phyloP scores from a whole-genome alignment of 2,888 invertebrate species.

The Sinodicranocentrus sp. region DNA sequence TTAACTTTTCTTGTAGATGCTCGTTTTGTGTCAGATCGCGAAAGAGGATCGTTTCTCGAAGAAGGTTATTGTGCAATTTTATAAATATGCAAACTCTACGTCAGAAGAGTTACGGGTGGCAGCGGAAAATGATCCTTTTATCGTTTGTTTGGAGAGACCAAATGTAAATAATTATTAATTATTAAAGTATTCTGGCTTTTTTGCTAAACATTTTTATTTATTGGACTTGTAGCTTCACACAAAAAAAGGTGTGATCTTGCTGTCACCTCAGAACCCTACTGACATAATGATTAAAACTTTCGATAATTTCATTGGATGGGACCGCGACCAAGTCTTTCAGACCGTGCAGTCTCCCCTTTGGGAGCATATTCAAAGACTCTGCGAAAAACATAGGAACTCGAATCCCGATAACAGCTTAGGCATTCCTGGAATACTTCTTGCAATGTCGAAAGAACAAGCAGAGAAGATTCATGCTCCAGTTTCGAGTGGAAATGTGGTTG shows the following conservation, averaged over 20 bases:
- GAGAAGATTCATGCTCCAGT: neutral
- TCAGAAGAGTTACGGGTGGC: neutral
- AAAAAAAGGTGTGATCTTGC: constrained; percentile 30
- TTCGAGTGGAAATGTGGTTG: neutral
- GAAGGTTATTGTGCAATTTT: constrained; percentile 12
- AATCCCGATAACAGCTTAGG: constrained; percentile 8
- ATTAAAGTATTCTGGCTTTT: neutral
- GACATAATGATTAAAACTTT: constrained; percentile 1
- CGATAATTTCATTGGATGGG: constrained; percentile 35
- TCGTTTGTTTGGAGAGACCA: constrained; percentile 33
- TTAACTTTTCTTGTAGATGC: constrained; percentile 10
- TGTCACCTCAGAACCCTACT: constrained; percentile 23
- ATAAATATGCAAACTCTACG: neutral
- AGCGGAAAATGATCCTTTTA: constrained; percentile 19
- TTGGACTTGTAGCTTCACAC: constrained; percentile 18
- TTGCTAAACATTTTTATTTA: neutral
- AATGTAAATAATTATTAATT: constrained; percentile 29
- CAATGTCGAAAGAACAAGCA: constrained; percentile 35
- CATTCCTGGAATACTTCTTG: constrained; percentile 29
- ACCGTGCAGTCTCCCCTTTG: constrained; percentile 24
- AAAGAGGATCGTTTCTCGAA: constrained; percentile 6
- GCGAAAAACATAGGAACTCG: neutral
- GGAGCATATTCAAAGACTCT: constrained; percentile 12
- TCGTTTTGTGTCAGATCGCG: constrained; percentile 17
- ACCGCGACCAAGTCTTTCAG: constrained; percentile 32